These are phyloP conservation scores for Protobothrops mucrosquamatus DNA, from an alignment of 2,113 vertebrate species.

Conservation along the genomic window DNA sequence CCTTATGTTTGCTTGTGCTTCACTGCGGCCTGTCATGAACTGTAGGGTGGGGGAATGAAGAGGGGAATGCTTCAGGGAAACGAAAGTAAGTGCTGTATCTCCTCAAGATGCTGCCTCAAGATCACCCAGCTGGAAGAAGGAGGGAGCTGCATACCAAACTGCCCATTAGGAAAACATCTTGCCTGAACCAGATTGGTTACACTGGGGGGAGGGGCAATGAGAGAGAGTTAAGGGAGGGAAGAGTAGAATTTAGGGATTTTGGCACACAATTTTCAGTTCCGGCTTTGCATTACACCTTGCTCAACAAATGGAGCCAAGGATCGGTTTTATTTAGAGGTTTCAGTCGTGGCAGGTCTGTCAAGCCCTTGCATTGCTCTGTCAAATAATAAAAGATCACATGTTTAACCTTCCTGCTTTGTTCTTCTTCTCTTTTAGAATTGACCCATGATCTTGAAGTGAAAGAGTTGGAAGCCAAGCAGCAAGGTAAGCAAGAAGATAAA, in stretches of 20 bases:
- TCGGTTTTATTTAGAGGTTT: neutral
- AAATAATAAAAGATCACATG: neutral
- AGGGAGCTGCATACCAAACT: too few species aligned
- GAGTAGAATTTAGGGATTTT: neutral
- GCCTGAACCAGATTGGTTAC: too few species aligned
- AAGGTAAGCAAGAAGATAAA: slow-evolving; percentile 68
- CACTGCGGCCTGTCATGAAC: too few species aligned
- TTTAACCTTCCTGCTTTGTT: slow-evolving; percentile 17
- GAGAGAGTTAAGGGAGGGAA: neutral
- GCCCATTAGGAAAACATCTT: too few species aligned
- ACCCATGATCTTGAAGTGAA: slow-evolving; percentile 76
- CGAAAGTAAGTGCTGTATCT: too few species aligned
- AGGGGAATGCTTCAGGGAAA: too few species aligned
- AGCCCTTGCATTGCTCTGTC: neutral
- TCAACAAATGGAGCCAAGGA: neutral
- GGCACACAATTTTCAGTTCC: neutral
- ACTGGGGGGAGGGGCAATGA: too few species aligned
- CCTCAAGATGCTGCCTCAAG: too few species aligned
- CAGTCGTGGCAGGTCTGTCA: neutral
- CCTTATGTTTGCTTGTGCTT: too few species aligned
- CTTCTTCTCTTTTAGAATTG: slow-evolving; percentile 64
- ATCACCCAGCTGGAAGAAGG: too few species aligned
- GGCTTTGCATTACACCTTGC: neutral
- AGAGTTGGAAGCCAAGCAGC: slow-evolving; percentile 69
- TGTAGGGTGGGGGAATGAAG: too few species aligned